phyloP scores from a whole-genome alignment of 2,888 invertebrate species.

The Archips crataeganus region DNA sequence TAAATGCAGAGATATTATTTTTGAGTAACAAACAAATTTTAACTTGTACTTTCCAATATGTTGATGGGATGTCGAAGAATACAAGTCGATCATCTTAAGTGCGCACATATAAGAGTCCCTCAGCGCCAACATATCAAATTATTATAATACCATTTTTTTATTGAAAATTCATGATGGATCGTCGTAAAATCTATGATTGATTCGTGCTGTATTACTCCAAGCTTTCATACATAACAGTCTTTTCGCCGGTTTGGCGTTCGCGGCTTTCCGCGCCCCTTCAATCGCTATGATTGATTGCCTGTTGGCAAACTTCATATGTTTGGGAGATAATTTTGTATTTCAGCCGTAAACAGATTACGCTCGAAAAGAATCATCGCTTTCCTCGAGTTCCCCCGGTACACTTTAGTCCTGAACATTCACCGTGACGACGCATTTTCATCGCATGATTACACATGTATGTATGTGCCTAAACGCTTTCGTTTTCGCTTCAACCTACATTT shows the following conservation, averaged over 20 bases:
- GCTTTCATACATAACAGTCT: constrained; percentile 80
- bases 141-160: constrained; percentile 66
- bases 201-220: constrained; percentile 83
- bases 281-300: constrained; percentile 79
- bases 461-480: constrained; percentile 36
- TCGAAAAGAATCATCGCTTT: constrained; percentile 79
- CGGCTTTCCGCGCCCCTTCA: constrained; percentile 77
- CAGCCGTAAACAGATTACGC: constrained; percentile 83
- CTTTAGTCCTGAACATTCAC: constrained; percentile 62
- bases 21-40: constrained; percentile 25
- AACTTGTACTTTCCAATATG: constrained; percentile 16
- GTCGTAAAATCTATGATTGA: constrained; percentile 84
- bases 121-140: constrained; percentile 53
- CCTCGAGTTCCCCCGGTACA: constrained; percentile 57
- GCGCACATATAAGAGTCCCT: constrained; percentile 48
- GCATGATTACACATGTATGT: constrained; percentile 59
- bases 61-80: constrained; percentile 32
- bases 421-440: constrained; percentile 69
- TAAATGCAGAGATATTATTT: background rate
- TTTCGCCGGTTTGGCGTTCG: constrained; percentile 73
- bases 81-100: constrained; percentile 51
- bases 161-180: constrained; percentile 83
- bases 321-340: constrained; percentile 84
- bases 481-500: constrained; percentile 36
- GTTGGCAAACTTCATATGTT: constrained; percentile 83